These are phyloP conservation scores for Chouioia cunea DNA, from an alignment of 2,888 invertebrate genomes.

Conservation along the genomic window DNA sequence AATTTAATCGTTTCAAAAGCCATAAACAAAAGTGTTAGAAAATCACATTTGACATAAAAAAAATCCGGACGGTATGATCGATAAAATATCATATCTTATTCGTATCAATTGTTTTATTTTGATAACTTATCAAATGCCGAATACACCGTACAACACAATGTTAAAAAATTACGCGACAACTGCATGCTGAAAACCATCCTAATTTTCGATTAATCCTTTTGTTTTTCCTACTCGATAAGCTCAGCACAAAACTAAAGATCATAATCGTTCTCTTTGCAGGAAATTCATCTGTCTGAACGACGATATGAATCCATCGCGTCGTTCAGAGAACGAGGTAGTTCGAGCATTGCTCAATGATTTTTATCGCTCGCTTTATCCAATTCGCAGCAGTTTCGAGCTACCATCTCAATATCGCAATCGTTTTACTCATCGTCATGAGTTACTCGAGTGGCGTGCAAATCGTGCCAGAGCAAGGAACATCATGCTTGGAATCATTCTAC, in stretches of 20 bases:
- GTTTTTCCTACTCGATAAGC: too few species aligned
- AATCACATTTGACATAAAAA: too few species aligned
- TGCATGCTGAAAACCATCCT: too few species aligned
- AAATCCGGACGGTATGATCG: too few species aligned
- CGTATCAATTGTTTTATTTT: too few species aligned
- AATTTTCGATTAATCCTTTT: too few species aligned
- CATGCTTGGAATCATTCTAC: constrained; percentile 57
- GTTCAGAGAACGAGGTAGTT: constrained; percentile 76
- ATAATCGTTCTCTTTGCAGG: constrained; percentile 66
- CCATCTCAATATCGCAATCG: constrained; percentile 78
- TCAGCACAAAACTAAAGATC: too few species aligned
- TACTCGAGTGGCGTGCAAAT: constrained; percentile 71
- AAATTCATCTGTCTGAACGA: constrained; percentile 88
- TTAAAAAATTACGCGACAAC: neutral
- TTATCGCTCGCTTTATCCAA: constrained; percentile 80
- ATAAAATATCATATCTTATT: too few species aligned
- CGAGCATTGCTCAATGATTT: constrained; percentile 81
- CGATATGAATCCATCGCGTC: constrained; percentile 76
- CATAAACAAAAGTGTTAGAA: too few species aligned
- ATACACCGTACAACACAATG: too few species aligned
- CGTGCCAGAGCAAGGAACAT: constrained; percentile 65
- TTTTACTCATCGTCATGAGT: constrained; percentile 73
- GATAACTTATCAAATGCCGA: too few species aligned
- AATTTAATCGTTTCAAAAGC: too few species aligned
- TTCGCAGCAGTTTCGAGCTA: constrained; percentile 80